Conservation (phyloP, 2,797 vertebrate species). For the Clarias pachynema region DNA sequence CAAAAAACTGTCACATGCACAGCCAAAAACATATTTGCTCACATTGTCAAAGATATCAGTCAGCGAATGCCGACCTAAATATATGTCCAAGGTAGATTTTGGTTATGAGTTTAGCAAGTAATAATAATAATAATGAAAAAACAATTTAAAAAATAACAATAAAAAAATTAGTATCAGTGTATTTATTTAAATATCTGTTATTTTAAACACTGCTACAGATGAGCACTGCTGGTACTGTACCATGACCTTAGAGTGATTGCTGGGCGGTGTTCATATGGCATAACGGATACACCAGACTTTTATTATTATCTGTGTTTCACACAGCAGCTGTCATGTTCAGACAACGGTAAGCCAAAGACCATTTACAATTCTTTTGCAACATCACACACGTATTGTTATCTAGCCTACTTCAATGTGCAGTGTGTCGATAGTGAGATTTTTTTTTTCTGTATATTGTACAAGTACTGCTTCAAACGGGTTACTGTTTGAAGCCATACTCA, state of each 20-base stretch:
- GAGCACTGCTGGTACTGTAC: slow-evolving; percentile 37
- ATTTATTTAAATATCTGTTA: not conserved
- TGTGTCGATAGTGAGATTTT: not conserved
- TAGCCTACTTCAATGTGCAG: not conserved
- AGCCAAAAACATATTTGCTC: not conserved
- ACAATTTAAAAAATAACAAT: too few species aligned
- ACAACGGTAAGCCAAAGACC: slow-evolving; percentile 51
- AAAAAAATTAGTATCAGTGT: not conserved
- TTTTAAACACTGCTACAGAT: not conserved
- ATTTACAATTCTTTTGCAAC: not conserved
- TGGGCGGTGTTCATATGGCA: slow-evolving; percentile 56
- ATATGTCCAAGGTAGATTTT: slow-evolving; percentile 12
- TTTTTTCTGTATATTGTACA: too few species aligned
- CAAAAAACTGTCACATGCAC: not conserved
- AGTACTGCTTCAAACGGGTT: not conserved
- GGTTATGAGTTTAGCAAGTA: not conserved
- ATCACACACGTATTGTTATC: not conserved
- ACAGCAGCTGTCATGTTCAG: slow-evolving; percentile 64
- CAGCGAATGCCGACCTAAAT: not conserved
- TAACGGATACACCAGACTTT: slow-evolving; percentile 47
- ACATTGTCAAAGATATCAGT: not conserved
- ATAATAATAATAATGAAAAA: not conserved
- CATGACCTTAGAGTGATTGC: slow-evolving; percentile 43
- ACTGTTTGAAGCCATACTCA: too few species aligned
- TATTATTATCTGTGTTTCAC: slow-evolving; percentile 47